Percentiles rank a stretch among this genome's conserved stretches.
Conservation (phyloP, 2,888 invertebrate species). For the Tigriopus californicus region DNA sequence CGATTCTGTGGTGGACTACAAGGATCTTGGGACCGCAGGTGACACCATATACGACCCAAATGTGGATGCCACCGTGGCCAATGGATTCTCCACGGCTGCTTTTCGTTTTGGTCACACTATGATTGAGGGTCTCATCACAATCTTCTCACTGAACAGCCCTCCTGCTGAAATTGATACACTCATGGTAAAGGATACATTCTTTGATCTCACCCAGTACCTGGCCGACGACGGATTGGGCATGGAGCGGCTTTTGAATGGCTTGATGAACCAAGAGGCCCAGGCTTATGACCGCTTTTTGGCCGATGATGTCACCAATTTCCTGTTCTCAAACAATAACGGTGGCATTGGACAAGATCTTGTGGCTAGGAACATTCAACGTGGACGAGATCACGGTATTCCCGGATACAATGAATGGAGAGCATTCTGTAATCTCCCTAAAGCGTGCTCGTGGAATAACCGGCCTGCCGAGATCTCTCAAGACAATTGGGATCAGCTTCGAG, state of each 20-base stretch:
- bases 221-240: neutral
- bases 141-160: neutral
- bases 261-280: constrained; percentile 74
- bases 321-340: constrained; percentile 69
- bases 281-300: constrained; percentile 79
- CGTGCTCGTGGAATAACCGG: neutral
- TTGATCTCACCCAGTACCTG: neutral
- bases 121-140: neutral
- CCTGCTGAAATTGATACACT: neutral
- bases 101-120: constrained; percentile 61
- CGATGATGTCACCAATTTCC: constrained; percentile 78
- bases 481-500: neutral
- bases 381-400: constrained; percentile 22
- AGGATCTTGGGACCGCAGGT: constrained; percentile 61
- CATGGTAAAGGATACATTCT: neutral
- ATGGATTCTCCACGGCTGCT: constrained; percentile 73
- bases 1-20: constrained; percentile 65
- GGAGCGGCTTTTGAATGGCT: constrained; percentile 64
- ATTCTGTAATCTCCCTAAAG: too few relatives aligned
- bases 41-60: constrained; percentile 60
- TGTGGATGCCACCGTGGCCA: constrained; percentile 70
- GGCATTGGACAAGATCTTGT: constrained; percentile 79
- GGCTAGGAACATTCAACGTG: constrained; percentile 66
- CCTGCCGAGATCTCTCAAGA: neutral
- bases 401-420: neutral